Percentiles rank a stretch among this genome's conserved stretches.
Evolutionary conservation across 2,797 vertebrate genomes (phyloP).

Genomic region (Oophaga sylvatica): DNA sequence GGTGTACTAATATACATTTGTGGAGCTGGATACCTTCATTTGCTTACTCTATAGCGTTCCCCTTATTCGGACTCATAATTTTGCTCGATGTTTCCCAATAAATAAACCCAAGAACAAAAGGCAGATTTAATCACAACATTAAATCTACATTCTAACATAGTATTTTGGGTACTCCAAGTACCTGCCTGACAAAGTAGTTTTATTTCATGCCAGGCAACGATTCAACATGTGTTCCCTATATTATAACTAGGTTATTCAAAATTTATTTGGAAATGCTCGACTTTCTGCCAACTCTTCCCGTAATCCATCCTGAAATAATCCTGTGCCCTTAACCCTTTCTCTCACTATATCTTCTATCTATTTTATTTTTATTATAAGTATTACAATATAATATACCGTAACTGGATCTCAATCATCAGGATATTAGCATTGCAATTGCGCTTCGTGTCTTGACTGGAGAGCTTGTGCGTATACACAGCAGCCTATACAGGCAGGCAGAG

Average conservation of each 20-base stretch:
- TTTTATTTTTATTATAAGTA: too few relatives aligned
- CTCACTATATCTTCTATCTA: neutral
- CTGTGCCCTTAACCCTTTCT: neutral
- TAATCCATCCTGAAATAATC: neutral
- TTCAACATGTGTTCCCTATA: constrained; percentile 13
- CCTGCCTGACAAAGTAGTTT: neutral
- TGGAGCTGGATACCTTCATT: too few relatives aligned
- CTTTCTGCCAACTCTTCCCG: neutral
- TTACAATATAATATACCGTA: too few relatives aligned
- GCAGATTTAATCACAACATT: neutral
- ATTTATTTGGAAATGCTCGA: constrained; percentile 1
- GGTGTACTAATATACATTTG: too few relatives aligned
- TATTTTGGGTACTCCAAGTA: neutral
- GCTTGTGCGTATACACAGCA: neutral
- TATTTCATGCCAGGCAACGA: neutral
- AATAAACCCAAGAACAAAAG: neutral
- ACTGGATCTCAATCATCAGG: too few relatives aligned
- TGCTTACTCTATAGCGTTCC: too few relatives aligned
- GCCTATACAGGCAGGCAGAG: neutral
- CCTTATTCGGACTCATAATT: too few relatives aligned
- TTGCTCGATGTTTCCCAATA: neutral
- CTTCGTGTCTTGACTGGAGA: neutral
- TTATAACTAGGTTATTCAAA: neutral
- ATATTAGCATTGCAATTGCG: too few relatives aligned
- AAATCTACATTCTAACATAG: neutral